A percentile compares a stretch with the other conserved stretches of the same genome.
Conservation (phyloP, 2,797 vertebrate genomes). For the Eospalax fontanierii region DNA sequence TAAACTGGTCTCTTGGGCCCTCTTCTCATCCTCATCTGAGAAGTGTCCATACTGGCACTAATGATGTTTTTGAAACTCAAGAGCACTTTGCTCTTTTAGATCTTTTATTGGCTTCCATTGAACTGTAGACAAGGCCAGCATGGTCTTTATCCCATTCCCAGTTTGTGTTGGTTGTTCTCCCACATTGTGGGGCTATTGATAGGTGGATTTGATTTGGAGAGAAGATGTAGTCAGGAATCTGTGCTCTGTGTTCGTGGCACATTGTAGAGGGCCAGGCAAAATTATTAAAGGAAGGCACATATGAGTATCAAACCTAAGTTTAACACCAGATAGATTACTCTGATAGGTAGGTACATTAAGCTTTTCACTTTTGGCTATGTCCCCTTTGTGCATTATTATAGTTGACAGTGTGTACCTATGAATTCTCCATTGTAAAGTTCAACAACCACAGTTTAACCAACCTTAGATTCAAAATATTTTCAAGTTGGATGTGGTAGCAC, state of each 20-base stretch:
- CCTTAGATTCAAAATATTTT: not conserved
- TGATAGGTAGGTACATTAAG: not conserved
- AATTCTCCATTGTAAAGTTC: not conserved
- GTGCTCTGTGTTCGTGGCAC: not conserved
- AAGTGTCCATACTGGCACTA: not conserved
- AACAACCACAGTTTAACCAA: not conserved
- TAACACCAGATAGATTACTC: not conserved
- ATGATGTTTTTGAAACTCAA: not conserved
- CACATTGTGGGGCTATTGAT: not conserved
- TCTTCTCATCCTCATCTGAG: not conserved
- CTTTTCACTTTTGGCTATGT: not conserved
- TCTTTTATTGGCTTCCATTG: not conserved
- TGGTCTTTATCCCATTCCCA: not conserved
- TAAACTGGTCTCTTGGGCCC: not conserved
- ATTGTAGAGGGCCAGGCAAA: not conserved
- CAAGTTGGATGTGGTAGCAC: not conserved
- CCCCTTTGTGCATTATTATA: not conserved
- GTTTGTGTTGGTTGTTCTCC: conserved; percentile 37
- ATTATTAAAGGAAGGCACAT: not conserved
- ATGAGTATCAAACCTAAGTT: conserved; percentile 56
- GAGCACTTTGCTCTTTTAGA: conserved; percentile 34
- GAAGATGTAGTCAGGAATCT: not conserved
- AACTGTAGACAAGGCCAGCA: not conserved
- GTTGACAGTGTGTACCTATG: not conserved
- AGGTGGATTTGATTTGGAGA: conserved; percentile 27